These are phyloP conservation scores for Hydrotaea diabolus DNA, from an alignment of 2,888 invertebrate genomes.

Conservation along the genomic window DNA sequence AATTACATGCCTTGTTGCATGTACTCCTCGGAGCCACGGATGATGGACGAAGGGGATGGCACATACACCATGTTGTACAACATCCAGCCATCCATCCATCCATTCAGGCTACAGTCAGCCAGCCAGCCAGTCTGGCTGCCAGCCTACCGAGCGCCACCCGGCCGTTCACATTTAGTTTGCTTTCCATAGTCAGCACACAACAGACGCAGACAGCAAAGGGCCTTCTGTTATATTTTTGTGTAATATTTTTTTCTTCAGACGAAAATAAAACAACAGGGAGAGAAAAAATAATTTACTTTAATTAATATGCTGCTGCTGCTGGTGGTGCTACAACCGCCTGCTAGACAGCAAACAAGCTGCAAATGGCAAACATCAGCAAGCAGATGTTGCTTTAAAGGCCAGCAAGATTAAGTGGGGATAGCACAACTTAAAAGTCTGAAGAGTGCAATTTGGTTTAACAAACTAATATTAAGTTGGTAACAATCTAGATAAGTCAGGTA, in stretches of 20 bases:
- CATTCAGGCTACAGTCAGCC: too few relatives aligned
- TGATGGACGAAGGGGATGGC: neutral
- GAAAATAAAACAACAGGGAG: neutral
- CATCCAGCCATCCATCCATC: neutral
- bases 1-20: conserved; percentile 64
- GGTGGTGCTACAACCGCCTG: too few relatives aligned
- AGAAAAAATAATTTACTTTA: conserved; percentile 43
- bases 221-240: neutral
- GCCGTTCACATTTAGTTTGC: neutral
- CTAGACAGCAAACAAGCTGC: neutral
- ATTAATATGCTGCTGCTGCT: conserved; percentile 52
- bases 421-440: neutral
- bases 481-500: too few relatives aligned
- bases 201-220: neutral
- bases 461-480: neutral
- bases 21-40: conserved; percentile 55
- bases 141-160: neutral
- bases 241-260: conserved; percentile 1
- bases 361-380: neutral
- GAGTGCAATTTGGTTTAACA: neutral
- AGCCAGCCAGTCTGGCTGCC: too few relatives aligned
- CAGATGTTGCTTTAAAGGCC: conserved; percentile 6
- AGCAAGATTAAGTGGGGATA: neutral
- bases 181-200: neutral
- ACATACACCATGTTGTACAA: neutral